These are phyloP conservation scores for Catocala nupta DNA, from an alignment of 2,888 invertebrate genomes.

Conservation along the genomic window DNA sequence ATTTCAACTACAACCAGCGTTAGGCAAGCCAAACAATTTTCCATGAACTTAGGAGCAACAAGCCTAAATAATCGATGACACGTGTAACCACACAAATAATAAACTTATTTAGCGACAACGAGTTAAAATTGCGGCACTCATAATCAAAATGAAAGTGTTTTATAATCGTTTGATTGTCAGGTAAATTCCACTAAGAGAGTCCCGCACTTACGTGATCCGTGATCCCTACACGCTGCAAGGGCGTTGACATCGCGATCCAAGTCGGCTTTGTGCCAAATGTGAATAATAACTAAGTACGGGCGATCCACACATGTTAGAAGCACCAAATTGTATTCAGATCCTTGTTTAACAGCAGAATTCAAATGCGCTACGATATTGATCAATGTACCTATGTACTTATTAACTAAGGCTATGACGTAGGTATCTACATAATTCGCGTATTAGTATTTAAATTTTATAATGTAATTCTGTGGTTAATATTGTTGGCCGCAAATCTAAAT, in stretches of 20 bases:
- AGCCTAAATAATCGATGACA: no score
- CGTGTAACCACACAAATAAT: no score
- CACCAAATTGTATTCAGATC: constrained; percentile 70
- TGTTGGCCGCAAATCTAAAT: no score
- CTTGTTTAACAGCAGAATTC: constrained; percentile 71
- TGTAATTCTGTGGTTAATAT: no score
- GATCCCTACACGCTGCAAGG: constrained; percentile 55
- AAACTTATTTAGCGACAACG: neutral
- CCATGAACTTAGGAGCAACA: no score
- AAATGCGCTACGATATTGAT: constrained; percentile 59
- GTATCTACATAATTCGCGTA: no score
- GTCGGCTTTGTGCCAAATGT: constrained; percentile 75
- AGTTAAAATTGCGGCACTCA: neutral
- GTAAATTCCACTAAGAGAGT: constrained; percentile 25
- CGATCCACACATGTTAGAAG: constrained; percentile 60
- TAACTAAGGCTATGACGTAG: no score
- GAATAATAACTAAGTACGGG: constrained; percentile 78
- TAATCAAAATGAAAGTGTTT: constrained; percentile 1
- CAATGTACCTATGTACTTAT: constrained; percentile 25
- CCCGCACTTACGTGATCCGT: constrained; percentile 50
- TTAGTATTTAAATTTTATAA: no score
- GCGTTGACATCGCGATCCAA: constrained; percentile 67
- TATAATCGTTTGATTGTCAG: constrained; percentile 13
- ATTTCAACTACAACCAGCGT: no score
- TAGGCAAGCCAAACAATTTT: no score